Percentiles rank a stretch among this genome's conserved stretches.
Conservation (phyloP, 2,888 invertebrate genomes). For the Apocheima hispidaria region DNA sequence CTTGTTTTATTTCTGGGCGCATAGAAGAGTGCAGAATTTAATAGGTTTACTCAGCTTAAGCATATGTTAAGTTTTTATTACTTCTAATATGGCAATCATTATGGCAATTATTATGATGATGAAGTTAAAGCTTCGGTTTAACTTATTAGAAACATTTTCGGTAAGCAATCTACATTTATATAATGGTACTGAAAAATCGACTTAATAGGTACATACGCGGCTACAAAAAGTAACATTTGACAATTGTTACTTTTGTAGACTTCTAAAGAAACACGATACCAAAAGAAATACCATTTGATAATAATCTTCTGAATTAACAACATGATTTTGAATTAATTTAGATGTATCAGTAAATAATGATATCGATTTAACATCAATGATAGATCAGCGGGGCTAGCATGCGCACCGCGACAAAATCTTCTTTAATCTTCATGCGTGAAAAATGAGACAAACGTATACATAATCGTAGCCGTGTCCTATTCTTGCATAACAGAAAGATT, state of each 20-base stretch:
- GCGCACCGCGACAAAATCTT: no score
- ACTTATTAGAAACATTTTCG: conserved; percentile 50
- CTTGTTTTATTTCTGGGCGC: background rate
- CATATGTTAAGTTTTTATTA: conserved; percentile 24
- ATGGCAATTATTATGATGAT: conserved; percentile 71
- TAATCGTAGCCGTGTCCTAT: no score
- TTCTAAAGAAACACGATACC: background rate
- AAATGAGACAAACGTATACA: no score
- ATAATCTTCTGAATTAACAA: background rate
- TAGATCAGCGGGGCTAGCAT: no score
- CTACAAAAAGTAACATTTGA: background rate
- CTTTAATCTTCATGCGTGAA: no score
- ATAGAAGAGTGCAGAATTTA: background rate
- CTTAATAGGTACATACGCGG: background rate
- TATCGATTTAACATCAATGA: background rate
- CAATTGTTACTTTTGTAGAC: background rate
- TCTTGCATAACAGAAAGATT: no score
- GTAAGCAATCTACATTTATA: conserved; percentile 54
- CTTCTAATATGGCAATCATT: conserved; percentile 68
- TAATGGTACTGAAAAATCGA: background rate
- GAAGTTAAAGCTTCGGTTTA: conserved; percentile 76
- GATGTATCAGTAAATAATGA: background rate
- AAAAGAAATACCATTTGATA: background rate
- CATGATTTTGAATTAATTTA: background rate
- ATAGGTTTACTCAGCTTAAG: background rate